These are phyloP conservation scores for Liasis olivaceus DNA, from an alignment of 2,797 vertebrate genomes.

Conservation along the genomic window DNA sequence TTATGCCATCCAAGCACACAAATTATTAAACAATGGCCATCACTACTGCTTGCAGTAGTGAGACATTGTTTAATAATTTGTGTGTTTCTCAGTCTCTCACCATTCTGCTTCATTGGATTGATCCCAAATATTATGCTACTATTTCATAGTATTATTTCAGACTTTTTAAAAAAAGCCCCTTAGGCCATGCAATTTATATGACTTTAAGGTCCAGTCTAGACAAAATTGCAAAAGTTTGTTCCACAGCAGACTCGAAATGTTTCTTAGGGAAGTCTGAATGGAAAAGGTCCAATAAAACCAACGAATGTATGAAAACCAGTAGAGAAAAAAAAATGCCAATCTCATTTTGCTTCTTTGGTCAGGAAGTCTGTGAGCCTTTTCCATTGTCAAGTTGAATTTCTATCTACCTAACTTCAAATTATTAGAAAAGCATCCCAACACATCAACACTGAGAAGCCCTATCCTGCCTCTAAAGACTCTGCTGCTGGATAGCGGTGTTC, in stretches of 20 bases:
- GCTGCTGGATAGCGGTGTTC: neutral
- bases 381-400: neutral
- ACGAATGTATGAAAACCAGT: neutral
- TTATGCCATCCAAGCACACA: neutral
- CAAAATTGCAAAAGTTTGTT: neutral
- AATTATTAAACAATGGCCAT: neutral
- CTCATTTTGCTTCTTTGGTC: neutral
- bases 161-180: neutral
- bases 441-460: neutral
- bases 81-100: neutral
- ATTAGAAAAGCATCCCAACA: neutral
- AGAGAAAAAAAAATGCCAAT: neutral
- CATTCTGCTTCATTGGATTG: neutral
- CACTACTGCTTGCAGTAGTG: neutral
- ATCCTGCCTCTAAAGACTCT: neutral
- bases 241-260: neutral
- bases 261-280: too few relatives aligned
- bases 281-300: too few relatives aligned
- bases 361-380: neutral
- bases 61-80: neutral
- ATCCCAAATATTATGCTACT: neutral
- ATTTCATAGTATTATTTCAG: neutral
- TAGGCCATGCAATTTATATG: neutral
- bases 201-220: neutral
- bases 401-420: neutral